Base-by-base conservation (phyloP, 2,888 invertebrate species). In the Caenorhabditis macrosperma region DNA sequence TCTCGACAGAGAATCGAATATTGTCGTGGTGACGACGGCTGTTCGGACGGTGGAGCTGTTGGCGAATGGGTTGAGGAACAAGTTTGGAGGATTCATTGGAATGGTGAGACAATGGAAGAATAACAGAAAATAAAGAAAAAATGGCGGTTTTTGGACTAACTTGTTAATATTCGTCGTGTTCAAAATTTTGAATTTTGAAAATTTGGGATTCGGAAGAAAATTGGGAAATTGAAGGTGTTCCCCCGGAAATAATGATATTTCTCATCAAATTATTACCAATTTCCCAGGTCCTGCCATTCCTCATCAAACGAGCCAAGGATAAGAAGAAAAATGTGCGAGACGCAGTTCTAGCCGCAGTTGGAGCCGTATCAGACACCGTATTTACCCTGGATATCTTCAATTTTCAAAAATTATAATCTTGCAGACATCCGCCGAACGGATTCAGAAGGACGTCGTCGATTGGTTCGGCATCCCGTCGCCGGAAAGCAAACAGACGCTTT, bases 301-400 rank as follows among this genome's bases (percentile, higher is more conserved):
- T 97, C 48, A 91, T 98, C 38, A 97, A 98, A 89, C 98, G 98
- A 92, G 98, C 98, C 90, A 96, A 96, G 89, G 98, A 99, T 91
- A 98, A 96, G 92, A 99, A 98, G 90, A 93, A 94, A 1, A 95
- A 94, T 89, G 97, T 98, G 1, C 96, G 97, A 0, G 91, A 93
- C 0, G 94, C 95, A 0, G 92, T 98, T 60, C 92, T 95, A 66
- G 97, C 97, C 72, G 95, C 96, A 3, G 94, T 95, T 28, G 97
- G 97, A 92, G 95, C 95, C 33, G 94, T 95, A 82, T 96, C 94
- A 91, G 93, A 93, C 64, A 93, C 94, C 87, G 95, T 95, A 91
- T 93, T 10, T 15, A 7, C 22, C 3, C 12, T 41, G n/a, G 38
- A 12, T 20, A 59, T 35, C 35, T 22, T n/a, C n/a, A n/a, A n/a